These are phyloP conservation scores for Diabrotica undecimpunctata DNA, from an alignment of 1,140 invertebrate genomes.

Conservation along the genomic window DNA sequence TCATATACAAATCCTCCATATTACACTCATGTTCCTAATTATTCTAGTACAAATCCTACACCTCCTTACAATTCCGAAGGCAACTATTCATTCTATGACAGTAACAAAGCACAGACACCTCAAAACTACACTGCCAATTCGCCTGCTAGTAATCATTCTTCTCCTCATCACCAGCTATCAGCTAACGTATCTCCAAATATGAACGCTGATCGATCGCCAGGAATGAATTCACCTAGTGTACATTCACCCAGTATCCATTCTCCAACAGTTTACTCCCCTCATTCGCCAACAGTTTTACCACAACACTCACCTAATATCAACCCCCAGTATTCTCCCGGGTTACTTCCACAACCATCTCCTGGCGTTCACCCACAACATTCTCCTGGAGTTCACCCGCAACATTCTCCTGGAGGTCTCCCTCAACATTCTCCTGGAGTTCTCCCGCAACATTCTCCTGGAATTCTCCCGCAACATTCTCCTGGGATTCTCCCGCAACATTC, in stretches of 20 bases:
- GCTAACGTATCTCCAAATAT: slow-evolving; percentile 18
- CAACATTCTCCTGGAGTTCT: slow-evolving; percentile 20
- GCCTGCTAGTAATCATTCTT: slow-evolving; percentile 31
- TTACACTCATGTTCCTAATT: slow-evolving; percentile 40
- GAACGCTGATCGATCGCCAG: slow-evolving; percentile 6
- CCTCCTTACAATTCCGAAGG: slow-evolving; percentile 32
- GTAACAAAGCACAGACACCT: slow-evolving; percentile 35
- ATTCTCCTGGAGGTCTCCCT: slow-evolving; percentile 16
- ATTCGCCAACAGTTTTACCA: slow-evolving; percentile 23
- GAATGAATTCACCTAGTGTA: slow-evolving; percentile 15
- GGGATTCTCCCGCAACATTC: slow-evolving; percentile 19
- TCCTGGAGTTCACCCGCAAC: slow-evolving; percentile 10
- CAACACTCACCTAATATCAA: slow-evolving; percentile 25
- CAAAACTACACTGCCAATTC: slow-evolving; percentile 36
- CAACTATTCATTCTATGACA: slow-evolving; percentile 38
- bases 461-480: slow-evolving; percentile 28
- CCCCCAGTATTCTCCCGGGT: slow-evolving; percentile 19
- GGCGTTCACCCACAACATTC: slow-evolving; percentile 20
- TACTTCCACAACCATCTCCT: slow-evolving; percentile 21
- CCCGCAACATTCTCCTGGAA: slow-evolving; percentile 17
- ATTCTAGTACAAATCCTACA: slow-evolving; percentile 41
- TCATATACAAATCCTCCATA: slow-evolving; percentile 39
- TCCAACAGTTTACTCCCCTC: slow-evolving; percentile 24
- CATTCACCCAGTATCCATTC: slow-evolving; percentile 20
- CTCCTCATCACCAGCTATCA: slow-evolving; percentile 35